A percentile compares a stretch with the other conserved stretches of the same genome.
Conservation (phyloP, 2,888 invertebrate genomes). For the Baronia brevicornis region DNA sequence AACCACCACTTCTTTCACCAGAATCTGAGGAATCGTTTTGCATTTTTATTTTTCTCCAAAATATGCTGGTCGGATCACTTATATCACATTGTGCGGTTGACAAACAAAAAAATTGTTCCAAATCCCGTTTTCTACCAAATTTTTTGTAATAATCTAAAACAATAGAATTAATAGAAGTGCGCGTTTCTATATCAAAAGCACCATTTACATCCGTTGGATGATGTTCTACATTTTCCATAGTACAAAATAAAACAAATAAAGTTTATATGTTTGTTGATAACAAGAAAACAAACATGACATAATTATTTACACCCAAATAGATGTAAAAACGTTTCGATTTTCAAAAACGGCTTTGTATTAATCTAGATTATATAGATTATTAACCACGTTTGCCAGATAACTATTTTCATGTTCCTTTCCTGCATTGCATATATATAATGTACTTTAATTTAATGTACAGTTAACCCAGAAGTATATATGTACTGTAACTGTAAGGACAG, state of each 20-base stretch:
- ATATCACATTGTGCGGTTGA: slow-evolving; percentile 61
- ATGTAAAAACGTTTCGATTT: slow-evolving; percentile 15
- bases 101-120: slow-evolving; percentile 80
- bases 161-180: slow-evolving; percentile 51
- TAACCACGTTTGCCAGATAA: background rate
- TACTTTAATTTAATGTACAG: no score
- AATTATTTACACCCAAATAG: slow-evolving; percentile 13
- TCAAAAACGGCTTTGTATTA: slow-evolving; percentile 13
- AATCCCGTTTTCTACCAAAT: slow-evolving; percentile 79
- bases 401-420: background rate
- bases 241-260: slow-evolving; percentile 9
- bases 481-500: no score
- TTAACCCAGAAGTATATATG: no score
- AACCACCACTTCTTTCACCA: slow-evolving; percentile 51
- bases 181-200: slow-evolving; percentile 22
- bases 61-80: slow-evolving; percentile 50
- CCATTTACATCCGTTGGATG: slow-evolving; percentile 18
- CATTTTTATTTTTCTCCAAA: slow-evolving; percentile 65
- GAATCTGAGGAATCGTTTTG: slow-evolving; percentile 61
- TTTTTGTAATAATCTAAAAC: slow-evolving; percentile 81
- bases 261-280: no score
- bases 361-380: no score
- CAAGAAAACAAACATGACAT: no score
- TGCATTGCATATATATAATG: background rate
- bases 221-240: slow-evolving; percentile 15